Evolutionary conservation across 37 sponge, comb jelly and placozoan genomes (phyloP), one percentile per base, ranked within the genome.

Genomic region (Spongilla lacustris): DNA sequence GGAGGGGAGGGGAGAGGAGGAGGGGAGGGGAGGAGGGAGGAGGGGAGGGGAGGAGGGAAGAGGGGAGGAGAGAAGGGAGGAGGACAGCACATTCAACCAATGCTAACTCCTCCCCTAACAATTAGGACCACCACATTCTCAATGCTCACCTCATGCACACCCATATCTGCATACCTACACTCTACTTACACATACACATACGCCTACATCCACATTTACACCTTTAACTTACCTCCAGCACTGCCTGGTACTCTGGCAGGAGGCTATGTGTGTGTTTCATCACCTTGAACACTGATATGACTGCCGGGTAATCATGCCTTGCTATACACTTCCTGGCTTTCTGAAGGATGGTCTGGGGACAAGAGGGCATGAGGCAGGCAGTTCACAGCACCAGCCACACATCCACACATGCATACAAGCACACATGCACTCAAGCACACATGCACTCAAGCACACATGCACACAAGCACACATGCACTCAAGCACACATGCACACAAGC

Each of bases 221-320:
- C 46, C 46, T 8, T 8, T 46, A 4, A 1, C 58, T 10, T 58
- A 58, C 58, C 58, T 33, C 76, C 78, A 94, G 74, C 5, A 74
- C 78, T 17, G 36, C 27, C 14, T 69, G 36, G 75, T 91, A 96
- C 50, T 92, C 83, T 0, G 91, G 96, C 24, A 90, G 80, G 2
- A 91, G 79, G 1, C 48, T 28, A 19, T 85, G 79, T 25, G 92
- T 33, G 66, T 89, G 91, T 75, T 83, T 30, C 41, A 93, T 67
- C n/a, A 93, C 77, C 38, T 88, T 89, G 36, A 91, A 81, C 17
- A 81, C 69, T 2, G 96, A 79, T 0, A 96, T 25, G 25, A 93
- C 77, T 2, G 83, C 91, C 0, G 71, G 27, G 71, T 75, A 88
- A 67, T 91, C 89, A 29, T 93, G 79, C 23, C 67, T 46, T 2